Base-by-base conservation (phyloP, 2,797 vertebrate species). In the Calcarius lapponicus region DNA sequence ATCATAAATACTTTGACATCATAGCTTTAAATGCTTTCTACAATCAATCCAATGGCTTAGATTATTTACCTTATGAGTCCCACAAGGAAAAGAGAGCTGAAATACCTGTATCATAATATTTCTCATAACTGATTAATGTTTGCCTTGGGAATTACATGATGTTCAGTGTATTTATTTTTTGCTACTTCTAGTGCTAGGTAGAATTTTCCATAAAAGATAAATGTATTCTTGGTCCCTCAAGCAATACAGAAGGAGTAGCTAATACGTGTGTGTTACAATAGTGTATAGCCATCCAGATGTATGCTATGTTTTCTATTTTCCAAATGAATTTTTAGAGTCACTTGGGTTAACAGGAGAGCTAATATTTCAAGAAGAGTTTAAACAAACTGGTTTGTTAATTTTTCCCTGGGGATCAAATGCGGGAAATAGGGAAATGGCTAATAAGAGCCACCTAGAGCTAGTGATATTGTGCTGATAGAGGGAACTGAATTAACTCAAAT, bases 161-260 rank as follows among this genome's bases (percentile, higher is more conserved):
- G 87, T 96, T 97, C 95, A 85, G 89, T 86, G 95, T 97, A 96
- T 97, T 97, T 98, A 61, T 84, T 96, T 96, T 95, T 97, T 97
- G 92, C 84, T 92, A 91, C 94, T 96, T 94, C 95, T 64, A n/a
- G 73, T 81, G 78, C 60, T 78, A 93, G 92, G 93, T 96, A 96
- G 53, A 93, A 96, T 93, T 97, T 97, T 97, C 94, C 88, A 64
- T 86, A 94, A 93, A 95, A 95, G 92, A 94, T 94, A 88, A 92
- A 92, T 95, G 71, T 90, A 84, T 83, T 93, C 96, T 90, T 95
- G 87, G 93, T 96, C 95, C 96, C 93, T 95, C 90, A 95, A 96
- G 88, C 94, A 96, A 82, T 71, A 60, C 42, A 56, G 74, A 48
- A 89, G 64, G 43, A 93, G 92, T 93, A 86, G 88, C 72, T 95